A percentile compares a stretch with the other conserved stretches of the same genome.
These are phyloP conservation scores for Nemotelus nigrinus DNA, from an alignment of 2,888 invertebrate genomes.

Conservation along the genomic window DNA sequence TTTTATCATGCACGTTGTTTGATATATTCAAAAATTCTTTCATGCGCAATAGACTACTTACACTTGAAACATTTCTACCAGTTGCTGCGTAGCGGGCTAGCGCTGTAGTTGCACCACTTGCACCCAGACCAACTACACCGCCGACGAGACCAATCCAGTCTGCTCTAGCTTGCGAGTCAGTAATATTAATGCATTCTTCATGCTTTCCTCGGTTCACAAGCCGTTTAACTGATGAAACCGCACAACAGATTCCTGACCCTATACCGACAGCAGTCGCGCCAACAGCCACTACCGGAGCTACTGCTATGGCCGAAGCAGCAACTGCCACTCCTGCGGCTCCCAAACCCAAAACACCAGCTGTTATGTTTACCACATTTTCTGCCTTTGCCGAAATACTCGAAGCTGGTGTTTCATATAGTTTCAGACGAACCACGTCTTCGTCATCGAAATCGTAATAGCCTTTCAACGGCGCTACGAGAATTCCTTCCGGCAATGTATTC, in stretches of 20 bases:
- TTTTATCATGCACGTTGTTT: too few species aligned
- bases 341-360: conserved; percentile 18
- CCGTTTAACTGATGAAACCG: conserved; percentile 32
- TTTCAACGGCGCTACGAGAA: conserved; percentile 64
- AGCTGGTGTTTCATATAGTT: conserved; percentile 57
- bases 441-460: conserved; percentile 60
- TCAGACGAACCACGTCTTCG: conserved; percentile 53
- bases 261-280: conserved; percentile 55
- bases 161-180: conserved; percentile 57
- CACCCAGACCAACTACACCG: conserved; percentile 57
- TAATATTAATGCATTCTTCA: conserved; percentile 58
- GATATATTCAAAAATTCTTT: too few species aligned
- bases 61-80: conserved; percentile 57
- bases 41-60: conserved; percentile 48
- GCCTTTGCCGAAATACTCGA: conserved; percentile 46
- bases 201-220: conserved; percentile 58
- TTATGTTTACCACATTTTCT: conserved; percentile 53
- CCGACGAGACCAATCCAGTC: conserved; percentile 57
- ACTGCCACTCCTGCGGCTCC: conserved; percentile 35
- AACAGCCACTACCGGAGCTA: conserved; percentile 54
- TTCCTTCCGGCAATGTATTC: conserved; percentile 65
- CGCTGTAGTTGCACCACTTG: conserved; percentile 56
- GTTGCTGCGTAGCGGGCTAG: conserved; percentile 55
- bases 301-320: conserved; percentile 54
- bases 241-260: conserved; percentile 55